Evolutionary conservation across 2,797 vertebrate species (phyloP).

Genomic region (Anableps anableps): DNA sequence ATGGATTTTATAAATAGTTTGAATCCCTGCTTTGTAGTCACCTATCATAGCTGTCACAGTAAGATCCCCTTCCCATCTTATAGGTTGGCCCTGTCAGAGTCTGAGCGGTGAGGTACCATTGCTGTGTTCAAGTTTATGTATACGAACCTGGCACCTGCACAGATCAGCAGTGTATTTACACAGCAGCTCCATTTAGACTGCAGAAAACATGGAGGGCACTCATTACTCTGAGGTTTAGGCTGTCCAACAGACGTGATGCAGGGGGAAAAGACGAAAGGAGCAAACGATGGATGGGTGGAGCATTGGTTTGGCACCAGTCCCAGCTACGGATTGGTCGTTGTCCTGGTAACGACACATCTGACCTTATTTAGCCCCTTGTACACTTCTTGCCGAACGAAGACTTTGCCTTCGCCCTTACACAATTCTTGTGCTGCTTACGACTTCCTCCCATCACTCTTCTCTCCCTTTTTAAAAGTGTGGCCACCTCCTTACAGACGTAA

Average conservation of each 20-base stretch:
- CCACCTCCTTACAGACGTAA: conserved; percentile 5
- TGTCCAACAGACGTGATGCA: conserved; percentile 55
- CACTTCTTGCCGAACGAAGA: conserved; percentile 30
- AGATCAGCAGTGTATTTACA: conserved; percentile 70
- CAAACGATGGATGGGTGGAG: conserved; percentile 66
- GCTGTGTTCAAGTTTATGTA: conserved; percentile 53
- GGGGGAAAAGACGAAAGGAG: conserved; percentile 44
- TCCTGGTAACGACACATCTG: conserved; percentile 78
- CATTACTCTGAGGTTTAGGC: conserved; percentile 82
- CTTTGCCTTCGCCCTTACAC: conserved; percentile 21
- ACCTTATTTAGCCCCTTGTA: conserved; percentile 74
- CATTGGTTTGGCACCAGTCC: conserved; percentile 68
- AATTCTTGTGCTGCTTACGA: conserved; percentile 20
- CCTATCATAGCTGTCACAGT: conserved; percentile 50
- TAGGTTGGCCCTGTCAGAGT: conserved; percentile 27
- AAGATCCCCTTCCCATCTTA: background rate
- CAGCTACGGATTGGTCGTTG: conserved; percentile 71
- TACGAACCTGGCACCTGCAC: conserved; percentile 67
- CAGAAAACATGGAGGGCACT: conserved; percentile 72
- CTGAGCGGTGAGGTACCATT: conserved; percentile 31
- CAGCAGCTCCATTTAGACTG: conserved; percentile 70
- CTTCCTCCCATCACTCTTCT: conserved; percentile 21
- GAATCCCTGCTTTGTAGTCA: conserved; percentile 51
- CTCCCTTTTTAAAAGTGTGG: conserved; percentile 6
- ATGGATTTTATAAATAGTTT: conserved; percentile 59